A percentile compares a stretch with the other conserved stretches of the same genome.
phyloP scores from a whole-genome alignment of 2,888 invertebrate genomes.

The Cheilosia urbana region DNA sequence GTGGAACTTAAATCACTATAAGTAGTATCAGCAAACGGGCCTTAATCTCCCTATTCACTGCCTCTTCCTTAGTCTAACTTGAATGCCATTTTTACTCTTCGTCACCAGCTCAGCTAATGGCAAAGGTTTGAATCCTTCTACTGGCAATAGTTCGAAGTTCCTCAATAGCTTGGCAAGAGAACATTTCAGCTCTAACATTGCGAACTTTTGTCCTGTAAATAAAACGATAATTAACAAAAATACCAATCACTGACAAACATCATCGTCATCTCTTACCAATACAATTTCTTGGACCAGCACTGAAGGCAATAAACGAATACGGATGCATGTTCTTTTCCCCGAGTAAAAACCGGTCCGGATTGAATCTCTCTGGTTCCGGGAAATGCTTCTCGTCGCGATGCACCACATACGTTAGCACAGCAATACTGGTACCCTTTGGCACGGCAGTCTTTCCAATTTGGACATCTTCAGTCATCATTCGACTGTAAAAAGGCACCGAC shows the following conservation, averaged over 20 bases:
- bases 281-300: slow-evolving; percentile 82
- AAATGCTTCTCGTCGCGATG: slow-evolving; percentile 84
- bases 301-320: slow-evolving; percentile 81
- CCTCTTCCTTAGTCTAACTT: slow-evolving; percentile 78
- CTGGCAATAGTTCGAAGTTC: slow-evolving; percentile 81
- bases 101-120: slow-evolving; percentile 81
- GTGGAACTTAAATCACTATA: too few relatives aligned
- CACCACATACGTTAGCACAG: slow-evolving; percentile 83
- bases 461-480: slow-evolving; percentile 84
- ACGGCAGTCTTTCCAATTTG: slow-evolving; percentile 82
- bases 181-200: slow-evolving; percentile 82
- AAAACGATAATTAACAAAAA: neutral
- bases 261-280: slow-evolving; percentile 78
- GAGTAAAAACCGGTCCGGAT: slow-evolving; percentile 81
- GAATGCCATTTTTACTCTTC: slow-evolving; percentile 82
- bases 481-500: slow-evolving; percentile 84
- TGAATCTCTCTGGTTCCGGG: slow-evolving; percentile 83
- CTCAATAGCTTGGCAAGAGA: slow-evolving; percentile 80
- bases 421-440: slow-evolving; percentile 83
- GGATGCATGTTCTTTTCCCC: slow-evolving; percentile 80
- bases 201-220: slow-evolving; percentile 82
- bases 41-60: slow-evolving; percentile 9
- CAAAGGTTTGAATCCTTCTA: slow-evolving; percentile 78
- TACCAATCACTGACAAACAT: neutral
- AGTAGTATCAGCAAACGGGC: too few relatives aligned